These are phyloP conservation scores for Diarsia brunnea DNA, from an alignment of 2,888 invertebrate species.

Conservation along the genomic window DNA sequence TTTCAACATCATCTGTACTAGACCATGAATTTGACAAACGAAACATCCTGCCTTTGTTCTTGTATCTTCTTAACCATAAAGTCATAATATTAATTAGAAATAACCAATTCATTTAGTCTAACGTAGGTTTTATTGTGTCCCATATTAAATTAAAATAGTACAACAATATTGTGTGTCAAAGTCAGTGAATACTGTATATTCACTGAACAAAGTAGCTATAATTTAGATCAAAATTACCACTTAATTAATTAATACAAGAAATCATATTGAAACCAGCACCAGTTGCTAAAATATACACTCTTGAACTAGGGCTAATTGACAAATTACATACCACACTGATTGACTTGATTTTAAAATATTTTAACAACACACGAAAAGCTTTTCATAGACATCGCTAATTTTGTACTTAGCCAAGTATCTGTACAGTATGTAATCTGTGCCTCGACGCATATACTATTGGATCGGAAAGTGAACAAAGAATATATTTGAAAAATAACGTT, in stretches of 20 bases:
- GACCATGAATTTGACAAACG: conserved; percentile 29
- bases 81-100: background rate
- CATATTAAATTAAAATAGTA: background rate
- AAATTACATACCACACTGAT: conserved; percentile 39
- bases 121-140: background rate
- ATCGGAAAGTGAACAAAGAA: background rate
- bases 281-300: background rate
- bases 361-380: background rate
- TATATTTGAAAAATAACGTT: background rate
- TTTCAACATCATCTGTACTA: conserved; percentile 49
- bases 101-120: conserved; percentile 45
- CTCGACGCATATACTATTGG: conserved; percentile 17
- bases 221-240: conserved; percentile 14
- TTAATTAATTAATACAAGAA: conserved; percentile 19
- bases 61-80: conserved; percentile 32
- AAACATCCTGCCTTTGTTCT: conserved; percentile 20
- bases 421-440: conserved; percentile 41
- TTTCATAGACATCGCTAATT: background rate
- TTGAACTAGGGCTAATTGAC: conserved; percentile 55
- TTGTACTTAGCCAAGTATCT: conserved; percentile 21
- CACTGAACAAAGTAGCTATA: background rate
- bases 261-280: conserved; percentile 38
- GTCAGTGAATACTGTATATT: background rate
- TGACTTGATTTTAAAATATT: conserved; percentile 11
- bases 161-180: background rate